Evolutionary conservation across 2,113 vertebrate species (phyloP), one percentile per base, ranked within the genome.

Genomic region (Megaptera novaeangliae): DNA sequence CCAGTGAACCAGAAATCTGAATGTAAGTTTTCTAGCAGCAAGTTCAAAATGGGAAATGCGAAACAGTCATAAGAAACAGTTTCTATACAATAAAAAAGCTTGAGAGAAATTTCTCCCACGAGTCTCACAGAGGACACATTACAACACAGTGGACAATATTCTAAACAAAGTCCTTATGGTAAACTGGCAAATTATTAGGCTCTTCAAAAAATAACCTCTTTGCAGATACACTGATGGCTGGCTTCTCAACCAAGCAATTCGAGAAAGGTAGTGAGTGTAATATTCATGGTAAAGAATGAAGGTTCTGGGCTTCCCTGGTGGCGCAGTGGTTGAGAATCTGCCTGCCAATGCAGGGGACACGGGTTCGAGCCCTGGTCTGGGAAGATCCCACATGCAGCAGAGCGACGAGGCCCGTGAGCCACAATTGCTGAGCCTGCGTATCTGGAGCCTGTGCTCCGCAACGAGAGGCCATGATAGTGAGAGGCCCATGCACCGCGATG

Each of bases 201-300:
- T 55, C 34, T 88, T 68, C 34, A 55, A 95, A 87, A 44, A 82
- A 71, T 63, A 93, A 90, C 25, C 27, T 84, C 77, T 83, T 23
- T 52, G n/a, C 29, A 90, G 9, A 90, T 55, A 94, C 8, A 89
- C 17, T 44, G 9, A 68, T 66, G 49, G 27, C 39, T 87, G 17
- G 27, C 27, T 96, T 94, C 75, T 92, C 52, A 93, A 93, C 49
- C 75, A 89, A 84, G 13, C 41, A 88, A 77, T 34, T 88, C 21
- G 18, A 81, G 46, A 49, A 91, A 92, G 7, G 71, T 20, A 14
- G 27, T 69, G 1, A 75, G 44, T 20, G 31, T n/a, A 88, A 49
- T 23, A 66, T 11, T 68, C 59, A 82, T 46, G 17, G n/a, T 75
- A 91, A 84, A 91, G 5, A 88, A 81, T 74, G 41, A 91, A 74